These are phyloP conservation scores for Patella caerulea DNA, from an alignment of 2,888 invertebrate species.

Conservation along the genomic window DNA sequence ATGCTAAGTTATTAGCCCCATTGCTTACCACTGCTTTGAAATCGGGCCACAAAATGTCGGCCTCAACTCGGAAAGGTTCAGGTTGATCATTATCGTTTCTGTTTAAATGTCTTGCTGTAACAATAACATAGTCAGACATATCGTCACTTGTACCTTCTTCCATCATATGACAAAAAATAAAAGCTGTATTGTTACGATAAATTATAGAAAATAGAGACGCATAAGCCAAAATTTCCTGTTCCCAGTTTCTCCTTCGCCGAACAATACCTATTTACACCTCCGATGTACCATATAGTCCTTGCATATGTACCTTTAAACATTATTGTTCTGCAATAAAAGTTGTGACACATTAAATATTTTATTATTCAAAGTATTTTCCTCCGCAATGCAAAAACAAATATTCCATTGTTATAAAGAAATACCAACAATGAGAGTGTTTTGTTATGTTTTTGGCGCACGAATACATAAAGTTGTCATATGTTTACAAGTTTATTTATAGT, in stretches of 20 bases:
- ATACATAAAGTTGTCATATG: background rate
- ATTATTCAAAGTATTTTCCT: no score
- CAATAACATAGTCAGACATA: background rate
- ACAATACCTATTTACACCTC: background rate
- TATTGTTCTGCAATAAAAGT: no score
- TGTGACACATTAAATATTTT: no score
- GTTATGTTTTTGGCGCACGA: background rate
- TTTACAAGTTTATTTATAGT: constrained; percentile 18
- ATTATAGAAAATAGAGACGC: background rate
- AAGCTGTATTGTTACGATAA: background rate
- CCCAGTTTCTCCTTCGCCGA: background rate
- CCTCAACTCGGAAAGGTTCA: constrained; percentile 31
- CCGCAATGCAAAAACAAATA: background rate
- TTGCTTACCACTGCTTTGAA: constrained; percentile 29
- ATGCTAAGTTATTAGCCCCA: no score
- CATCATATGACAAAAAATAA: background rate
- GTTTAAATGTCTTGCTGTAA: background rate
- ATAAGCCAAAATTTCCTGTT: background rate
- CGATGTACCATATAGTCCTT: background rate
- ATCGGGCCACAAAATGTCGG: constrained; percentile 21
- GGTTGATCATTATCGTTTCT: constrained; percentile 33
- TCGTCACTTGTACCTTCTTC: background rate
- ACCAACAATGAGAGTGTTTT: background rate
- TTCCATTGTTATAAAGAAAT: background rate
- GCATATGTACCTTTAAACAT: background rate